phyloP scores from a whole-genome alignment of 1,140 invertebrate genomes.

The Zaprionus camerounensis region DNA sequence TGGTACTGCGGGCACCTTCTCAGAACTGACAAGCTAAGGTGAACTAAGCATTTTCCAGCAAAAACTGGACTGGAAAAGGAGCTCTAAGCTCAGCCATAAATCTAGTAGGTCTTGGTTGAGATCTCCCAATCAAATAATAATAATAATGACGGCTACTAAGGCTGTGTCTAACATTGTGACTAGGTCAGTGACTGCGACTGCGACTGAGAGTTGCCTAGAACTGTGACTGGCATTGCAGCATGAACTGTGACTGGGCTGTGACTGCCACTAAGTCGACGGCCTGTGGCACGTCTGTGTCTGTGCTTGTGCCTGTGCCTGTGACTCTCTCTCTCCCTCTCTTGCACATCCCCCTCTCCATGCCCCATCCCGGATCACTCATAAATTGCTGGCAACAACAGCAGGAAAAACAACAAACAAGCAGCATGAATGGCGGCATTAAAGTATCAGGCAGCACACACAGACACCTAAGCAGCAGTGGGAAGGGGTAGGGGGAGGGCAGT shows the following conservation, averaged over 20 bases:
- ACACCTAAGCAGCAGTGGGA: not conserved
- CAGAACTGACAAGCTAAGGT: too few relatives aligned
- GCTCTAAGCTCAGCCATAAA: too few relatives aligned
- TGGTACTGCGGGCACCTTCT: too few relatives aligned
- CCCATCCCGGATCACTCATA: conserved; percentile 54
- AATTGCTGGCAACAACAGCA: conserved; percentile 49
- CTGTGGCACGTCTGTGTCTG: not conserved
- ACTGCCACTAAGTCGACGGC: conserved; percentile 6
- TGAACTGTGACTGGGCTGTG: not conserved
- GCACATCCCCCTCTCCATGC: too few relatives aligned
- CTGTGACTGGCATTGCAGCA: not conserved
- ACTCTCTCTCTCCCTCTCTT: not conserved
- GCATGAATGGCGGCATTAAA: conserved; percentile 73
- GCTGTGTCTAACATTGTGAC: too few relatives aligned
- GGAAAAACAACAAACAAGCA: conserved; percentile 35
- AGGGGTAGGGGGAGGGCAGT: not conserved
- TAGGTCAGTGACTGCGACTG: not conserved
- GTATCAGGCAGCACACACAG: conserved; percentile 55
- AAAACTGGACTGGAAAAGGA: too few relatives aligned
- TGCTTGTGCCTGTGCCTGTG: not conserved
- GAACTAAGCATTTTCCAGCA: too few relatives aligned
- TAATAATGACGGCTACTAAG: too few relatives aligned
- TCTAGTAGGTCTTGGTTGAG: too few relatives aligned
- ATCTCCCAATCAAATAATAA: too few relatives aligned
- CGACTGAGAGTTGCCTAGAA: not conserved